Base-by-base conservation (phyloP, 2,113 vertebrate genomes). In the Barbus barbus region DNA sequence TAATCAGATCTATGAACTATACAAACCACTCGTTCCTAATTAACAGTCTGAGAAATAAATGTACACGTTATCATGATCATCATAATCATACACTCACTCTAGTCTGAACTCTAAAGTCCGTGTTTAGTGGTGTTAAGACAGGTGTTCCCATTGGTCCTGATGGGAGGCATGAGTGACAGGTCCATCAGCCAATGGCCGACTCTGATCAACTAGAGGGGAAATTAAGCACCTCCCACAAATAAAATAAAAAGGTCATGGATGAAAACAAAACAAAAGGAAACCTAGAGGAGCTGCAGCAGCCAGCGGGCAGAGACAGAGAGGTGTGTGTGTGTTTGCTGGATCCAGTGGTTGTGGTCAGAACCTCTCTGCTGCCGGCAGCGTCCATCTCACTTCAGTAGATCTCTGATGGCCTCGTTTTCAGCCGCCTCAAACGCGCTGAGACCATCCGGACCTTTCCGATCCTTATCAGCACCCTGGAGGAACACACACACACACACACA, bases 381-480 rank as follows among this genome's bases (percentile, higher is more conserved):
- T 82, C 76, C 48, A 60, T 13, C 88, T 97, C 95, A 98, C 95
- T 98, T 95, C 82, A 99, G 95, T 86, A 99, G 95, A 86, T 94
- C 96, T 95, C 95, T 98, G 88, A 99, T 97, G 89, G 91, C 93
- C 5, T 96, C 96, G 85, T 89, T 93, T 87, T 96, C 95, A 76
- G 96, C 94, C 75, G 95, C 94, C 92, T 98, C 97, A 51, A 96
- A 94, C 89, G 96, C 95, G 83, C 90, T 95, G 69, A 93, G 87
- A 91, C 96, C 97, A 82, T 97, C 93, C 58, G 96, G 96, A 89
- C 95, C 95, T 93, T 95, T 97, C 90, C 88, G 90, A 90, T 93
- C 88, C 93, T 97, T 98, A 94, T 98, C 96, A 87, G 97, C 97
- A 91, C 97, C 98, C 97, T 99, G 94, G 20, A 88, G 87, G 92